Evolutionary conservation across 2,888 invertebrate genomes (phyloP).

Genomic region (Ophioninae sp.): DNA sequence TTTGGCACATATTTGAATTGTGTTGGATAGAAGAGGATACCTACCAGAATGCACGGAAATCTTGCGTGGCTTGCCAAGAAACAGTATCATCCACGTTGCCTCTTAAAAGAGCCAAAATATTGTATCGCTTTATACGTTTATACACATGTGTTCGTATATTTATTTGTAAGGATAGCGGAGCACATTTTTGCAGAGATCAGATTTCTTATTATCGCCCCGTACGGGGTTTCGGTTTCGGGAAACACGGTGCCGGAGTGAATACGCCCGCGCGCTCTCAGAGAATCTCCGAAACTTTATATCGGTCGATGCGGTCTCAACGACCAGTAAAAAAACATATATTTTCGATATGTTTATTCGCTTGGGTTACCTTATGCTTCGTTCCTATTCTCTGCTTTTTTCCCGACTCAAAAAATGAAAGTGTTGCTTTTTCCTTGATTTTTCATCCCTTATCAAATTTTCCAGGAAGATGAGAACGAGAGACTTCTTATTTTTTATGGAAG

Average conservation of each 20-base stretch:
- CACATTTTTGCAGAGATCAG: slow-evolving; percentile 56
- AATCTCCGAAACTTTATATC: slow-evolving; percentile 58
- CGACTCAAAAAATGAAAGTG: too few species aligned
- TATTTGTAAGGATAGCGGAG: slow-evolving; percentile 45
- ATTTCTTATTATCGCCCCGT: slow-evolving; percentile 55
- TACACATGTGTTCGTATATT: slow-evolving; percentile 11
- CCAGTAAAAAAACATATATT: slow-evolving; percentile 20
- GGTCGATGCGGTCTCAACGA: slow-evolving; percentile 13
- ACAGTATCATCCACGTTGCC: not conserved
- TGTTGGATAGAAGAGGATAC: slow-evolving; percentile 1
- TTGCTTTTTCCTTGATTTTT: too few species aligned
- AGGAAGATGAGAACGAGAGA: too few species aligned
- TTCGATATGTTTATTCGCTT: slow-evolving; percentile 47
- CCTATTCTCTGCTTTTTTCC: not conserved
- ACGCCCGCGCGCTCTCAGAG: slow-evolving; percentile 50
- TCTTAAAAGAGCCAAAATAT: slow-evolving; percentile 12
- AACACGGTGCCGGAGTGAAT: slow-evolving; percentile 42
- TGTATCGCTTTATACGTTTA: slow-evolving; percentile 8
- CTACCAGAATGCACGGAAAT: not conserved
- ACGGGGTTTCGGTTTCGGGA: slow-evolving; percentile 50
- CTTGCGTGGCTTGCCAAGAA: not conserved
- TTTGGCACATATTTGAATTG: slow-evolving; percentile 5
- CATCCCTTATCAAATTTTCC: too few species aligned
- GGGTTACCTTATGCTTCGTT: slow-evolving; percentile 17
- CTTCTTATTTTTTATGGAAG: too few species aligned